A percentile compares a stretch with the other conserved stretches of the same genome.
These are phyloP conservation scores for Lamellibrachia luymesi DNA, from an alignment of 1,140 invertebrate genomes.

Conservation along the genomic window DNA sequence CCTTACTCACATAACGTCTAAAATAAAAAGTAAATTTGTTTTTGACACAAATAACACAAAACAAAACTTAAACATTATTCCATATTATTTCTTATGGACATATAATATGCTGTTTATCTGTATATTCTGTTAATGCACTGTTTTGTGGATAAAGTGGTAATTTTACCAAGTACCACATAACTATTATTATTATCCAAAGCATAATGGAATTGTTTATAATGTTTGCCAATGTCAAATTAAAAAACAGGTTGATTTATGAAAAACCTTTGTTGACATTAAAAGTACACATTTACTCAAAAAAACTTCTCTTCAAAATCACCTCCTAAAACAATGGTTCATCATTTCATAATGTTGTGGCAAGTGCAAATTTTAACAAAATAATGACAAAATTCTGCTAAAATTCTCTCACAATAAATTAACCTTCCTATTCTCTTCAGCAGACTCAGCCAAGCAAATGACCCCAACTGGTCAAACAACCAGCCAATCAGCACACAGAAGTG, in stretches of 20 bases:
- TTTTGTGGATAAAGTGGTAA: too few relatives aligned
- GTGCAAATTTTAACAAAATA: background rate
- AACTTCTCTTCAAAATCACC: background rate
- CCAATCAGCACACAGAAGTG: background rate
- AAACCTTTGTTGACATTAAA: too few relatives aligned
- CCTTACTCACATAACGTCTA: too few relatives aligned
- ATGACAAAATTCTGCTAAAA: background rate
- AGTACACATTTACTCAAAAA: background rate
- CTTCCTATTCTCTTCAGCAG: background rate
- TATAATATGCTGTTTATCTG: too few relatives aligned
- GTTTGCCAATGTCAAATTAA: too few relatives aligned
- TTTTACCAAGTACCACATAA: too few relatives aligned
- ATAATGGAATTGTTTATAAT: too few relatives aligned
- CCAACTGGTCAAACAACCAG: background rate
- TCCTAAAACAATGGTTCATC: background rate
- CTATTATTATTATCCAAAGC: too few relatives aligned
- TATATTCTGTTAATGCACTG: too few relatives aligned
- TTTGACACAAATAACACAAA: background rate
- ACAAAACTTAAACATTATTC: background rate
- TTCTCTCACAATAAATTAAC: background rate
- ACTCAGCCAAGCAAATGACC: background rate
- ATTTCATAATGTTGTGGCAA: background rate
- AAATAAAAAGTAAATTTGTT: too few relatives aligned
- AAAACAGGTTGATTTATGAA: too few relatives aligned
- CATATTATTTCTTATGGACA: too few relatives aligned